Conservation (phyloP, 2,888 invertebrate species). For the Bombylius major region DNA sequence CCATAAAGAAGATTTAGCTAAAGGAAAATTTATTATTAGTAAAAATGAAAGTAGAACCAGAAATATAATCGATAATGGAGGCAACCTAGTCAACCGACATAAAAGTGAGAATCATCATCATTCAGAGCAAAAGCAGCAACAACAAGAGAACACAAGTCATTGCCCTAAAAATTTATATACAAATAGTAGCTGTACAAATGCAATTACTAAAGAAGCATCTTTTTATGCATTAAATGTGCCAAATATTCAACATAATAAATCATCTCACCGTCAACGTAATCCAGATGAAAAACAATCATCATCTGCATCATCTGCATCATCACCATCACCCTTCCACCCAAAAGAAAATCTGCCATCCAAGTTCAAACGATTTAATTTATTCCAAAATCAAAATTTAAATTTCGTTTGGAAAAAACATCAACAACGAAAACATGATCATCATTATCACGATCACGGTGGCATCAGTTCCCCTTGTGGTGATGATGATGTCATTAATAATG, state of each 20-base stretch:
- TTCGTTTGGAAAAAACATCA: constrained; percentile 6
- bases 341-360: neutral
- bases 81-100: constrained; percentile 1
- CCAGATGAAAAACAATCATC: no score
- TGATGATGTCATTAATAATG: neutral
- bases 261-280: no score
- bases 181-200: neutral
- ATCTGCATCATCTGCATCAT: neutral
- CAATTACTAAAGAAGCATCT: neutral
- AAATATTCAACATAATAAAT: neutral
- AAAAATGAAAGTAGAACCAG: neutral
- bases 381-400: constrained; percentile 6
- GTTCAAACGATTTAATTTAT: constrained; percentile 5
- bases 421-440: neutral
- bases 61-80: neutral
- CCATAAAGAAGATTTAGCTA: neutral
- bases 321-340: neutral
- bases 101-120: neutral
- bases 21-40: neutral
- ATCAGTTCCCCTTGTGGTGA: neutral
- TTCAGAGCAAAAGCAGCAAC: neutral
- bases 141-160: neutral
- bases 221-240: neutral
- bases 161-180: neutral
- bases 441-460: no score